Conservation (phyloP, 2,888 invertebrate species). For the Meghimatium bilineatum region DNA sequence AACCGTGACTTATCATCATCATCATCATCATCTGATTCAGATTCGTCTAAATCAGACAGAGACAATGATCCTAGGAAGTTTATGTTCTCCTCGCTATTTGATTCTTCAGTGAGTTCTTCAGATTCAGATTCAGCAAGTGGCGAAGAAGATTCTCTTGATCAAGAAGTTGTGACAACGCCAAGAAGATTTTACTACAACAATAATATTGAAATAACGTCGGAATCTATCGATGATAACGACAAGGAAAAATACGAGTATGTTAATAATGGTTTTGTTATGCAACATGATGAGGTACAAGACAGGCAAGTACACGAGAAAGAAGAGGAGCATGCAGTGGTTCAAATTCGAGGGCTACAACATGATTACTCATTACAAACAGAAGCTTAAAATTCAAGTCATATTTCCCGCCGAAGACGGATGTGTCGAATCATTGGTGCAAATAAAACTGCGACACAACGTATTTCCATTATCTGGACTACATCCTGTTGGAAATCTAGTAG, state of each 20-base stretch:
- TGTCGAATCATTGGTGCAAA: no score
- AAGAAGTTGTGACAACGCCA: background rate
- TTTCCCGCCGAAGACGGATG: no score
- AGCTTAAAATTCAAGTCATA: background rate
- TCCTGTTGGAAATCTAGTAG: no score
- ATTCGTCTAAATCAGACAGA: constrained; percentile 9
- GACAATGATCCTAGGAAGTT: background rate
- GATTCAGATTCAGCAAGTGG: constrained; percentile 30
- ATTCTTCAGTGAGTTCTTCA: constrained; percentile 7
- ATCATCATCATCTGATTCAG: constrained; percentile 37
- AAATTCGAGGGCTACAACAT: background rate
- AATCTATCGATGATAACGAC: constrained; percentile 17
- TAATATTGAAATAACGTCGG: constrained; percentile 42
- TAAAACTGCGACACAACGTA: no score
- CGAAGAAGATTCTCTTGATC: constrained; percentile 26
- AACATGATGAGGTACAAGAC: background rate
- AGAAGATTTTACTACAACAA: constrained; percentile 35
- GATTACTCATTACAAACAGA: background rate
- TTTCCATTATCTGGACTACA: no score
- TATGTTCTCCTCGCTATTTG: constrained; percentile 30
- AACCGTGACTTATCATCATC: background rate
- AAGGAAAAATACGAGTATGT: background rate
- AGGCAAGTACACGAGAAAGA: background rate
- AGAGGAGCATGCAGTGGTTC: no score
- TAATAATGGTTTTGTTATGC: background rate